Evolutionary conservation across 2,888 invertebrate species (phyloP), one percentile per base, ranked within the genome.

Genomic region (Ophion ellenae): DNA sequence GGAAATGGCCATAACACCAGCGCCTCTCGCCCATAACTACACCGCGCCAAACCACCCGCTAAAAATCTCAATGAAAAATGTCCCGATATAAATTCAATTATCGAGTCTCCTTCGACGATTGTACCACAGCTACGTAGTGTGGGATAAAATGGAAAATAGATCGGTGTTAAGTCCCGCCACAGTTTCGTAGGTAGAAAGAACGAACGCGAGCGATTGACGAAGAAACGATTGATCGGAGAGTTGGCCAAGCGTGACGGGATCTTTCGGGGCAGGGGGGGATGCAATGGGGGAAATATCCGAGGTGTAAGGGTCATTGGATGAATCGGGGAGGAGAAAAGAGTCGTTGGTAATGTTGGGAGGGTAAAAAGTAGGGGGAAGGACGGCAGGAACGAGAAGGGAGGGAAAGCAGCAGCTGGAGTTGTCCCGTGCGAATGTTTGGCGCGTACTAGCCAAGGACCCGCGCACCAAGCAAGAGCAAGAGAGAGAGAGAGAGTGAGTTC

Each of bases 391-490:
- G 59, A 53, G 69, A 79, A 64, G 63, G 76, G 82, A 61, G 76
- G 71, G 76, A 77, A 73, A 73, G 69, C 61, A 28, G 85, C 88
- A 86, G 88, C 85, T 88, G 87, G 81, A 85, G 80, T 78, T 81
- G 87, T 88, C 82, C 87, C 87, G 85, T 85, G 84, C 81, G 83
- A 87, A 82, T 87, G 87, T 89, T 88, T 87, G 87, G 81, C 81
- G 74, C 85, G 86, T 84, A 83, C 86, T 67, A 47, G 75, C 47
- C 78, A 78, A 86, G 84, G 86, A 85, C 70, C 69, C 80, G 83
- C 83, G 82, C 73, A 75, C 47, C 76, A 14, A 67, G 67, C 47
- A 4, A 45, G 45, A 57, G 57, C 57, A 57, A 71, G 76, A 73
- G 90, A 69, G 20, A 20, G 45, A 74, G 66, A 53, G 32, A 1